Conservation (phyloP, 2,113 vertebrate species). For the Panthera uncia region DNA sequence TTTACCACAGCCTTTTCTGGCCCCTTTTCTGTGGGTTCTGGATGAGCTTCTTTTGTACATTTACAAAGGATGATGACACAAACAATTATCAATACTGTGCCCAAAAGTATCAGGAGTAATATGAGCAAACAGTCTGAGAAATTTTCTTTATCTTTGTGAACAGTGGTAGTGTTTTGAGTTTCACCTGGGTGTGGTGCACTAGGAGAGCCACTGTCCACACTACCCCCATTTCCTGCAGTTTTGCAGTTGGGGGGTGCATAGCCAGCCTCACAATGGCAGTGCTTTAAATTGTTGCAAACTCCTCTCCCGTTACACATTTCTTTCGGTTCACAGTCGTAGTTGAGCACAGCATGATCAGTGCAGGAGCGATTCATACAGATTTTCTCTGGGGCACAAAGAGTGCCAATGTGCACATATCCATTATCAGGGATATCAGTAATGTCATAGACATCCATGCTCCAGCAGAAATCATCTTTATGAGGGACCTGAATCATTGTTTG, state of each 20-base stretch:
- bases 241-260: conserved; percentile 88
- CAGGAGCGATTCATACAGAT: conserved; percentile 43
- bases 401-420: neutral
- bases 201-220: conserved; percentile 87
- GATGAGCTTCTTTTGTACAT: neutral
- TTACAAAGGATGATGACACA: fast-evolving
- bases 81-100: fast-evolving
- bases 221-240: conserved; percentile 86
- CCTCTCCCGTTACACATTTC: conserved; percentile 42
- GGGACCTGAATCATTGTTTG: conserved; percentile 44
- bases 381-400: neutral
- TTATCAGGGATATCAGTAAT: fast-evolving
- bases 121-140: neutral
- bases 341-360: fast-evolving
- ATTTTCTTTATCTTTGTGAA: fast-evolving
- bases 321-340: fast-evolving
- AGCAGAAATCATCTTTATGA: conserved; percentile 10
- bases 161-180: fast-evolving
- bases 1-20: neutral
- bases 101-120: neutral
- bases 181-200: fast-evolving
- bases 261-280: conserved; percentile 88
- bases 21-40: neutral
- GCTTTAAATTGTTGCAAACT: conserved; percentile 84
- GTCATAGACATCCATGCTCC: conserved; percentile 13